Conservation (phyloP, 1,140 invertebrate species). For the Alviniconcha marisindica region DNA sequence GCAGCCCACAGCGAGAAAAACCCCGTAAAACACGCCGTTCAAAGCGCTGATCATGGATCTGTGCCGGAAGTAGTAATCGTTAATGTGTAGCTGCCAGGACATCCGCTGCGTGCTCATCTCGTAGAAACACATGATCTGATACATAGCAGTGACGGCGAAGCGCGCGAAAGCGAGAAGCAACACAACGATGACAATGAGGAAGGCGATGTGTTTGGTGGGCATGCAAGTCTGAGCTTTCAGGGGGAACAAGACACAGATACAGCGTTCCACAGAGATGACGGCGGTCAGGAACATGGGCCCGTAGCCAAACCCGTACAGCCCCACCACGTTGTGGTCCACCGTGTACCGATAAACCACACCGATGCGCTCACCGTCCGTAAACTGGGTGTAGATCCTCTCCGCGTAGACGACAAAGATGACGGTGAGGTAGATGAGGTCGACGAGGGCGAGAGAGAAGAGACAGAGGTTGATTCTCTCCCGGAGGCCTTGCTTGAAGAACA, state of each 20-base stretch:
- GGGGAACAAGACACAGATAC: conserved; percentile 19
- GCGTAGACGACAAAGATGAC: neutral
- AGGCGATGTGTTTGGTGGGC: neutral
- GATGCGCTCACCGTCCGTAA: neutral
- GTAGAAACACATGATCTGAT: conserved; percentile 9
- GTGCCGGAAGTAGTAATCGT: conserved; percentile 3
- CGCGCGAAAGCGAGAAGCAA: neutral
- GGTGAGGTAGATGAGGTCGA: conserved; percentile 1
- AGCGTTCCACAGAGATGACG: conserved; percentile 1
- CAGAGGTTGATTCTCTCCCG: conserved; percentile 23
- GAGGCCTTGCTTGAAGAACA: conserved; percentile 2
- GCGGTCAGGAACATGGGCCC: conserved; percentile 16
- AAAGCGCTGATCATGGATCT: neutral
- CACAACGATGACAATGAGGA: neutral
- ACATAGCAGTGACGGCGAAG: conserved; percentile 7
- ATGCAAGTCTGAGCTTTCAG: neutral
- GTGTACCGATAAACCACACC: neutral
- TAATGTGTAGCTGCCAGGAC: neutral
- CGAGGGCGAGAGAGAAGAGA: neutral
- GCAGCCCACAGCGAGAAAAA: conserved; percentile 15
- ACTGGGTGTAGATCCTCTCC: conserved; percentile 27
- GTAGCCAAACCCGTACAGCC: conserved; percentile 22
- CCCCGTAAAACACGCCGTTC: conserved; percentile 25
- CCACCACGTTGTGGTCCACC: conserved; percentile 29
- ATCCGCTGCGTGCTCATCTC: neutral